Base-by-base conservation (phyloP, 1,140 invertebrate genomes). In the Drosophila mojavensis region DNA sequence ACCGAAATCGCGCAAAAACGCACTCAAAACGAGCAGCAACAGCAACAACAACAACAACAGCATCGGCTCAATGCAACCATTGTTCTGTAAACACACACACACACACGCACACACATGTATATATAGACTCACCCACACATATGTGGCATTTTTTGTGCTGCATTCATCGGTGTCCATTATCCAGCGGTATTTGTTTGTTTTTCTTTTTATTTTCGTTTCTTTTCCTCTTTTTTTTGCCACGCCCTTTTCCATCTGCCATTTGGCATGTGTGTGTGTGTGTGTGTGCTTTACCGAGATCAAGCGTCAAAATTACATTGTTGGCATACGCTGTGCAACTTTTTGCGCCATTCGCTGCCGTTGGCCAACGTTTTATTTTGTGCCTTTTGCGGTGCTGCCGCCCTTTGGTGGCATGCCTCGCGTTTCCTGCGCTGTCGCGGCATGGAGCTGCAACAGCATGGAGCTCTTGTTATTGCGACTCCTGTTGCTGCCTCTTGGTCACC, bases 221-320 rank as follows among this genome's bases (percentile, higher is more conserved):
- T 11, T 4, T 69, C 43, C 43, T 15, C 60, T 83, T 70, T 66
- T 66, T 77, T 64, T 67, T 59, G 53, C 53, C 48, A 33, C 41
- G 36, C 20, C n/a, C 28, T 64, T 51, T 63, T 58, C 53, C 59
- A 59, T 55, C 64, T 64, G 63, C 56, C 69, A 59, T 59, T 74
- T 78, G 39, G 59, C 43, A 68, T 28, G 48, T 11, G 39, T 60
- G 28, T 63, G 28, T 28, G 36, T 56, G 5, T 55, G 61, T 68
- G 54, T 68, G 39, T 77, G 60, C 56, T 54, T 54, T 64, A 62
- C 77, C 77, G 74, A 88, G 83, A 88, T 88, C 83, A 88, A 88
- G 83, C 83, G 83, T 89, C 81, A 89, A 88, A 88, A 89, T 88
- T 88, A 89, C 83, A 88, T 88, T 88, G 83, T 88, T 89, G 84